phyloP scores from a whole-genome alignment of 2,113 vertebrate genomes.

The Cephalopterus ornatus region DNA sequence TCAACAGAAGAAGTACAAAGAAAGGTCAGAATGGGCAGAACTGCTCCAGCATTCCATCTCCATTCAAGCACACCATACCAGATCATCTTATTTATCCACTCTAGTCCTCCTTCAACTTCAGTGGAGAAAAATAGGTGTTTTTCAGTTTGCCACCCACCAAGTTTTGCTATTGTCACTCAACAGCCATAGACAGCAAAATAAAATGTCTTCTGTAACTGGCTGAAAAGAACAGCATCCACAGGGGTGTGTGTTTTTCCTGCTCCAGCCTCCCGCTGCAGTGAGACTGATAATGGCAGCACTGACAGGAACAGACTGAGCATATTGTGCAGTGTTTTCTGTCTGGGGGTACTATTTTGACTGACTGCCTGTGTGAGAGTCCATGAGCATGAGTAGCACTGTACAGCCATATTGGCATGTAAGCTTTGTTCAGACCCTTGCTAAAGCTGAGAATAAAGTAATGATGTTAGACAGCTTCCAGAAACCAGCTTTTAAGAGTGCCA shows the following conservation, averaged over 20 bases:
- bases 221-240: background rate
- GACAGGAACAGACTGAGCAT: background rate
- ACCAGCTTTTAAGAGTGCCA: background rate
- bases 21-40: background rate
- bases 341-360: background rate
- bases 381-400: background rate
- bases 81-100: background rate
- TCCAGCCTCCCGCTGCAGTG: background rate
- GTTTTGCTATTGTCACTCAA: background rate
- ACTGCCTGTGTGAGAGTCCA: background rate
- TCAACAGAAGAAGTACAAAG: background rate
- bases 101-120: background rate
- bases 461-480: conserved; percentile 20
- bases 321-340: rapidly evolving
- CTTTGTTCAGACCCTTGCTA: background rate
- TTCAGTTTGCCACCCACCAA: background rate
- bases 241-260: background rate
- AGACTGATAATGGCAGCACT: background rate
- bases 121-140: background rate
- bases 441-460: background rate
- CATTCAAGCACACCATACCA: background rate
- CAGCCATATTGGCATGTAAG: background rate
- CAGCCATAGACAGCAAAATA: background rate
- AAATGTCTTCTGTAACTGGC: background rate
- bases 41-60: background rate